Evolutionary conservation across 2,113 vertebrate genomes (phyloP).

Genomic region (Colossoma macropomum): DNA sequence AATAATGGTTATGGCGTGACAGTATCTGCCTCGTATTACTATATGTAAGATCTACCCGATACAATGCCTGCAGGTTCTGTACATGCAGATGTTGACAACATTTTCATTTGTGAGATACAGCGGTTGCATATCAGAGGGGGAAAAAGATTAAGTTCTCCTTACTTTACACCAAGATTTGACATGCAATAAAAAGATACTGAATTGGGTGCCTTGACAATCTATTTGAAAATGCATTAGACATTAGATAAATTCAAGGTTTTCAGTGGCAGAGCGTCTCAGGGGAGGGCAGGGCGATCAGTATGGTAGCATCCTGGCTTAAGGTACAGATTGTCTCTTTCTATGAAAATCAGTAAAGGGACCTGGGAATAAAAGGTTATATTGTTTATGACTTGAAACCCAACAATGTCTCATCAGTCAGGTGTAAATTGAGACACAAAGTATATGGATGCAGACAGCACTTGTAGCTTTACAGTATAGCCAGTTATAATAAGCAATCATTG

Average conservation of each 20-base stretch:
- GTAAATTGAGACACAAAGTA: neutral
- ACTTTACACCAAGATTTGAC: slow-evolving; percentile 44
- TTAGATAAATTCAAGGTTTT: slow-evolving; percentile 47
- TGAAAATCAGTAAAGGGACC: slow-evolving; percentile 27
- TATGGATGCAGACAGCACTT: neutral
- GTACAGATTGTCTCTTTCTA: slow-evolving; percentile 38
- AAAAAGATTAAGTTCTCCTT: slow-evolving; percentile 38
- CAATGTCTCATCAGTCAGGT: slow-evolving; percentile 8
- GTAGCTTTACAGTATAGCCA: neutral
- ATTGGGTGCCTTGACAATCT: slow-evolving; percentile 41
- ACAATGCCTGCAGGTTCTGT: slow-evolving; percentile 2
- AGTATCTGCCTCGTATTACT: slow-evolving; percentile 31
- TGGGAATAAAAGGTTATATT: slow-evolving; percentile 2
- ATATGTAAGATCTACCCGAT: neutral
- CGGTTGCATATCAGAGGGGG: slow-evolving; percentile 12
- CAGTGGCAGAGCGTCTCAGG: slow-evolving; percentile 24
- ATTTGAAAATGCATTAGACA: slow-evolving; percentile 57
- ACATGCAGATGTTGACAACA: slow-evolving; percentile 38
- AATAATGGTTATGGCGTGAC: slow-evolving; percentile 35
- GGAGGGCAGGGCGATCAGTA: slow-evolving; percentile 34
- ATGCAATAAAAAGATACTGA: slow-evolving; percentile 50
- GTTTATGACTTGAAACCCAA: slow-evolving; percentile 27
- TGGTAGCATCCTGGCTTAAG: slow-evolving; percentile 36
- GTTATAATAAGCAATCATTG: neutral
- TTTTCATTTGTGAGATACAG: slow-evolving; percentile 44